phyloP scores from a whole-genome alignment of 2,797 vertebrate genomes.

The Numenius phaeopus region DNA sequence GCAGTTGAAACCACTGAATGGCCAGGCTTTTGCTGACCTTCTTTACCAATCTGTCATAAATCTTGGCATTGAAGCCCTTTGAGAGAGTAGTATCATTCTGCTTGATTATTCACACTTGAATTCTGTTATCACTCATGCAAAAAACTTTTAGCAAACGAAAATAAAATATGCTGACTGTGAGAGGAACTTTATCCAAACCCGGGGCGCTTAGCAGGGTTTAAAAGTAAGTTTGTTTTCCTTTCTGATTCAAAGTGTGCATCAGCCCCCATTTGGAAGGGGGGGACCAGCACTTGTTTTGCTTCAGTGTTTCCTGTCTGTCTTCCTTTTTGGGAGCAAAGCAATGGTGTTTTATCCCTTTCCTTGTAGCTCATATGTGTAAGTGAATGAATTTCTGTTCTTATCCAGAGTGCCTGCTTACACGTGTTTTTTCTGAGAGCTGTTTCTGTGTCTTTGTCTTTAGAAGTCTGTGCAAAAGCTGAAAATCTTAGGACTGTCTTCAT shows the following conservation, averaged over 20 bases:
- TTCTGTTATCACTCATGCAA: neutral
- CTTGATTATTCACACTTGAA: neutral
- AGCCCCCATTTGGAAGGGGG: neutral
- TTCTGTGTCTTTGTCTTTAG: neutral
- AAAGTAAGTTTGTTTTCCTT: neutral
- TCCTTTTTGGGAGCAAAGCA: neutral
- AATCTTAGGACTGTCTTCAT: neutral
- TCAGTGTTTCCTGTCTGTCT: neutral
- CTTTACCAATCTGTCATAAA: neutral
- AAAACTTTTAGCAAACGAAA: neutral
- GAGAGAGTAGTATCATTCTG: neutral
- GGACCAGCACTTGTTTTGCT: neutral
- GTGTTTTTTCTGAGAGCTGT: neutral
- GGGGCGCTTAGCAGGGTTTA: neutral
- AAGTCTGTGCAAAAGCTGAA: neutral
- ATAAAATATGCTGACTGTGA: neutral
- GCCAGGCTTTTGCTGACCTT: neutral
- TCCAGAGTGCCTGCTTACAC: neutral
- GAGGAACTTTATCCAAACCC: neutral
- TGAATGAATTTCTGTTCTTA: neutral
- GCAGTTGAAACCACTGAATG: neutral
- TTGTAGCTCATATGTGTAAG: neutral
- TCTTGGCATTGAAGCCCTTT: neutral
- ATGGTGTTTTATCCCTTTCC: neutral
- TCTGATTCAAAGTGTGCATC: neutral